Percentiles rank a stretch among this genome's conserved stretches.
These are phyloP conservation scores for Bettongia penicillata DNA, from an alignment of 2,113 vertebrate genomes.

Conservation along the genomic window DNA sequence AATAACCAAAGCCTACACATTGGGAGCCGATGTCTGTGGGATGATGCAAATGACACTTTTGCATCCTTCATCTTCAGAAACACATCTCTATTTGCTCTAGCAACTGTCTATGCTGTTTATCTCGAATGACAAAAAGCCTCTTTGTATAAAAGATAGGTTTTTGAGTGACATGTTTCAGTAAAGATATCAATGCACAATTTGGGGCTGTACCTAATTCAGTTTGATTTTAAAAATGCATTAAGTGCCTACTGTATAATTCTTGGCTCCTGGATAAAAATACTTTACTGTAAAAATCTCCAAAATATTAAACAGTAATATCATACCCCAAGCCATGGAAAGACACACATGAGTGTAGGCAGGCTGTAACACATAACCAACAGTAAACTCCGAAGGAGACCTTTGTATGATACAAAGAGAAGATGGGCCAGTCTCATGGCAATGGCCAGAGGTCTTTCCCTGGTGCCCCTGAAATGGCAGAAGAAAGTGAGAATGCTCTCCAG, in stretches of 20 bases:
- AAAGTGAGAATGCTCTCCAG: not conserved
- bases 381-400: not conserved
- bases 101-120: conserved; percentile 90
- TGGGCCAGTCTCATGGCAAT: not conserved
- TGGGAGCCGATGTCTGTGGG: conserved; percentile 93
- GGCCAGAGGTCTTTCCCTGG: not conserved
- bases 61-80: conserved; percentile 89
- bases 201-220: not conserved
- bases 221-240: not conserved
- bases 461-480: rapidly evolving
- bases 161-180: not conserved
- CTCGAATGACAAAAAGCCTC: conserved; percentile 84
- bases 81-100: conserved; percentile 89
- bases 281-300: not conserved
- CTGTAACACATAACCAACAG: not conserved
- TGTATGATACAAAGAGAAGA: not conserved
- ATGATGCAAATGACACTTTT: conserved; percentile 86
- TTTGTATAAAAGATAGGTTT: not conserved
- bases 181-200: not conserved
- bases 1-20: conserved; percentile 87
- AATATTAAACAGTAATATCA: not conserved
- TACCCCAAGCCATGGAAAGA: not conserved
- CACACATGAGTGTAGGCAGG: not conserved
- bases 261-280: not conserved
- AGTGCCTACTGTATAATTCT: not conserved